Evolutionary conservation across 2,113 vertebrate species (phyloP), one percentile per base, ranked within the genome.

Genomic region (Myrmophylax atrothorax): DNA sequence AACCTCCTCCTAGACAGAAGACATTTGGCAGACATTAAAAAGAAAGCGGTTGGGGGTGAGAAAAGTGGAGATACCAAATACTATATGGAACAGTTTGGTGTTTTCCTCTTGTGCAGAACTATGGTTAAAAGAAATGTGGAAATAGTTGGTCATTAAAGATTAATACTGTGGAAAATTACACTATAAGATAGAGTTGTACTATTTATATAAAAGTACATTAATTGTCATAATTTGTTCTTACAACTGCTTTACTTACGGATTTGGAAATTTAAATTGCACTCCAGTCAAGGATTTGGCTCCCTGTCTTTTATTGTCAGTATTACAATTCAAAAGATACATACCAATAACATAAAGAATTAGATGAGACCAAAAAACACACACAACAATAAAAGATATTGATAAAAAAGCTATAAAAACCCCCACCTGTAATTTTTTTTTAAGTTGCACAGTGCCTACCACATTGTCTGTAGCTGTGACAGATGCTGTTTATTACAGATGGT

Each of bases 21-120:
- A 10, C 22, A 29, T 44, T 67, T 64, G 18, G 22, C 22, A 74
- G 28, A 2, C 46, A 10, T n/a, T 56, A 22, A 62, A 84, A 60
- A 25, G 19, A 56, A 11, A 3, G 3, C 4, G 1, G 3, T 5
- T 26, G 38, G 5, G 2, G 12, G 3, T 28, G 10, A 18, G 26
- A 26, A 26, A 40, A 37, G 26, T 40, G 16, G 5, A 6, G n/a
- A n/a, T 35, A 38, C 5, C n/a, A 46, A 14, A 80, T 70, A 17
- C 19, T 52, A 3, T 49, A 50, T 33, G 20, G 26, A 82, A 84
- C 15, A 70, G 15, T 35, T 63, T 89, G 15, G 66, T 69, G 47
- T 26, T 64, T 12, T 42, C 49, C 89, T 66, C 46, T 33, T 80
- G 19, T 79, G 12, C 50, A 73, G 28, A 77, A 7, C 35, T 76